phyloP scores from a whole-genome alignment of 2,797 vertebrate species.

The Pseudomugil tenellus region DNA sequence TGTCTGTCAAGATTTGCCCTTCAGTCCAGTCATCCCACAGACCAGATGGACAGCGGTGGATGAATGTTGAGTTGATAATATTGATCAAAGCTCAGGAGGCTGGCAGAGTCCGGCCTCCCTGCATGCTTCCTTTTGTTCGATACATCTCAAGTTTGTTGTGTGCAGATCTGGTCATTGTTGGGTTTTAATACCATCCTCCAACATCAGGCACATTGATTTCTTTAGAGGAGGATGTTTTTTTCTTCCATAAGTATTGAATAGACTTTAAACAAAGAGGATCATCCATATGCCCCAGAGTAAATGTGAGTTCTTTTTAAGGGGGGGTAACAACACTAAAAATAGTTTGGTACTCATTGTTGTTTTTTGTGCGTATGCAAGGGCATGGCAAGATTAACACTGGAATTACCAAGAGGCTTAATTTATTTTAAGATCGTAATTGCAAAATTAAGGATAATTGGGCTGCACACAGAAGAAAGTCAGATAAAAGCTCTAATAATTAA shows the following conservation, averaged over 20 bases:
- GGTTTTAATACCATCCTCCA: conserved; percentile 74
- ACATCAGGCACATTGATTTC: conserved; percentile 80
- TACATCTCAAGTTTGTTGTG: conserved; percentile 67
- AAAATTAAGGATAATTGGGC: conserved; percentile 80
- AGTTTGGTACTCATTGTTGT: conserved; percentile 60
- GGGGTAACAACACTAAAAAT: conserved; percentile 67
- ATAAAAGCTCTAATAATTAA: conserved; percentile 81
- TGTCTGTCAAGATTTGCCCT: conserved; percentile 34
- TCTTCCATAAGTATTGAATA: conserved; percentile 78
- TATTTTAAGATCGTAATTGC: conserved; percentile 76
- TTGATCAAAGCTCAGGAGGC: conserved; percentile 76
- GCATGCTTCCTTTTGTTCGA: conserved; percentile 64
- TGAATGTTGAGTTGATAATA: conserved; percentile 73
- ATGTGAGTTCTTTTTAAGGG: conserved; percentile 42
- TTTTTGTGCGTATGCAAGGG: conserved; percentile 65
- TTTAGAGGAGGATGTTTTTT: conserved; percentile 77
- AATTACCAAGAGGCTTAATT: conserved; percentile 76
- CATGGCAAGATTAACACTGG: conserved; percentile 74
- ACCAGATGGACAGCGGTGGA: conserved; percentile 58
- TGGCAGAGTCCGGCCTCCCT: conserved; percentile 60
- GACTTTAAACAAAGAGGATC: conserved; percentile 80
- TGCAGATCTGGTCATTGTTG: conserved; percentile 70
- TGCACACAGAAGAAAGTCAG: conserved; percentile 72
- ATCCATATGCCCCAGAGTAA: conserved; percentile 76
- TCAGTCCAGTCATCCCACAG: conserved; percentile 42